Evolutionary conservation across 2,888 invertebrate genomes (phyloP), one percentile per base, ranked within the genome.

Genomic region (Digitonthophagus gazella): DNA sequence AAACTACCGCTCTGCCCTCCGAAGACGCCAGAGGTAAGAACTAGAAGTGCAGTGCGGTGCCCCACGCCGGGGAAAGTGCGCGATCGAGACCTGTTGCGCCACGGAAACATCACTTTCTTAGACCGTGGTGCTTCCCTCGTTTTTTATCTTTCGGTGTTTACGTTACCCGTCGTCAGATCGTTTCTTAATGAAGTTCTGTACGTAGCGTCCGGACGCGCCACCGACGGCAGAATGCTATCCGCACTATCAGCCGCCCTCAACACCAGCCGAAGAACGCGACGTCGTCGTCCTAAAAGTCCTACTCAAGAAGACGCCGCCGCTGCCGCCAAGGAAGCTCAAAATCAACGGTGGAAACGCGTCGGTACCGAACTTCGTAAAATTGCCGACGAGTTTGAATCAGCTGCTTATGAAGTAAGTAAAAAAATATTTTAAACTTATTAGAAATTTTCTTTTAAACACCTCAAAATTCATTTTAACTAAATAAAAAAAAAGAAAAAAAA

Each of bases 61-160:
- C n/a, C n/a, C 11, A 15, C n/a, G 16, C 16, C n/a, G 19, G 19
- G 19, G 5, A 61, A 15, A n/a, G 58, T n/a, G 58, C 58, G 58
- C 58, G 58, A 72, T 71, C 69, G 73, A 78, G 75, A 80, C 79
- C 79, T 80, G 80, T 80, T 80, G 80, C 80, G 11, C 28, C 28
- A 44, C 28, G 28, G 28, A 44, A 44, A 44, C 6, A 11, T 44
- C 28, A 8, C 11, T 8, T 1, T 2, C 28, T 44, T n/a, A 18
- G 19, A 8, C n/a, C 20, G 18, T 20, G 57, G 15, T 55, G 67
- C 14, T 22, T 28, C 22, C 55, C 69, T 71, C 70, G 72, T 73
- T 44, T 6, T 44, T 44, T 44, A 44, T 44, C 28, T 68, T 71
- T 15, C 18, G 20, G 15, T 61, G 16, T 58, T 58, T n/a, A n/a